A percentile compares a stretch with the other conserved stretches of the same genome.
Evolutionary conservation across 2,797 vertebrate species (phyloP).

Genomic region (Artibeus jamaicensis): DNA sequence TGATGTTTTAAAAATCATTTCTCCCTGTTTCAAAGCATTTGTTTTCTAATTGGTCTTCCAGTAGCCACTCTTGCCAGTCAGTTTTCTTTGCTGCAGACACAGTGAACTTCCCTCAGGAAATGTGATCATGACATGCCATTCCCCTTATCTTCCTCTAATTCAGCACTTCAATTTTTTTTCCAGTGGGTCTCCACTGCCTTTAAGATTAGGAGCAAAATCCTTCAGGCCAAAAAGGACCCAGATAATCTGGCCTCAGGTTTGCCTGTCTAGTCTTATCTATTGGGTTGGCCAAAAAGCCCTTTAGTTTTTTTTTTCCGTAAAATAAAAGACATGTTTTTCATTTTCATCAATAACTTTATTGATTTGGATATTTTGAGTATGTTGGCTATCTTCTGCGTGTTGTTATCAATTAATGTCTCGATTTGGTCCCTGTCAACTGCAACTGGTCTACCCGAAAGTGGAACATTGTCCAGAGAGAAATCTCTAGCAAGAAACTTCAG

Average conservation of each 20-base stretch:
- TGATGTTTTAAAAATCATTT: background rate
- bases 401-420: background rate
- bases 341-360: background rate
- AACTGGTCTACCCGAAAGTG: background rate
- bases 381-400: background rate
- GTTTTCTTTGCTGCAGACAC: background rate
- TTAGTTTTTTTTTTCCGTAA: background rate
- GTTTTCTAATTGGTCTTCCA: constrained; percentile 49
- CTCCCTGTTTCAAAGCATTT: background rate
- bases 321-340: background rate
- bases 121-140: background rate
- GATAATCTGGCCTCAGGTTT: background rate
- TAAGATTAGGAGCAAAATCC: background rate
- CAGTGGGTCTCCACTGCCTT: background rate
- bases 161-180: background rate
- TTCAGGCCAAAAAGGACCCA: background rate
- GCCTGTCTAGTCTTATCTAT: background rate
- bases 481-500: background rate
- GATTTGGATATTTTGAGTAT: background rate
- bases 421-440: background rate
- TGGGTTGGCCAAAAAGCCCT: background rate
- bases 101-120: constrained; percentile 24
- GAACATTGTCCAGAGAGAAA: background rate
- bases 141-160: background rate
- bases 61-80: background rate